Evolutionary conservation across 2,797 vertebrate species (phyloP).

Genomic region (Dermochelys coriacea): DNA sequence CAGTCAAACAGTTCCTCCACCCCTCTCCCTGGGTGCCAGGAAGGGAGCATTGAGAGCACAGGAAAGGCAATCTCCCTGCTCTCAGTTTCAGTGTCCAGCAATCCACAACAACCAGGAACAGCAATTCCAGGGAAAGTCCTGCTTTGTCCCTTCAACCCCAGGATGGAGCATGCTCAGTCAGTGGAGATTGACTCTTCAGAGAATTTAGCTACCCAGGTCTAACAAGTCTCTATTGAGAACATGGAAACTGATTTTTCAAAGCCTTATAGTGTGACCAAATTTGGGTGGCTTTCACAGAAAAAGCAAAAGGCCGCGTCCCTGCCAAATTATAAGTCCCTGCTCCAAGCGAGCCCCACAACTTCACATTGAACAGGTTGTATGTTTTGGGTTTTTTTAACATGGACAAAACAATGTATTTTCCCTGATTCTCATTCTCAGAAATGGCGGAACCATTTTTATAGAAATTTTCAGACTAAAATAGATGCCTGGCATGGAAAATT

Average conservation of each 20-base stretch:
- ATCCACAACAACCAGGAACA: not conserved
- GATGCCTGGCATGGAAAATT: not conserved
- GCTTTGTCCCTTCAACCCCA: not conserved
- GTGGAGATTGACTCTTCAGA: not conserved
- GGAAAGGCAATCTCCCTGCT: not conserved
- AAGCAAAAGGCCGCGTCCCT: not conserved
- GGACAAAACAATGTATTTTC: not conserved
- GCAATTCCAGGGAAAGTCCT: not conserved
- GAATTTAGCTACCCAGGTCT: not conserved
- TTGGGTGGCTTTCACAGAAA: not conserved
- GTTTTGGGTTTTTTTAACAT: not conserved
- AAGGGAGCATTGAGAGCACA: not conserved
- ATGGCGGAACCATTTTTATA: not conserved
- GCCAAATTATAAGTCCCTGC: not conserved
- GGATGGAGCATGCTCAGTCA: not conserved
- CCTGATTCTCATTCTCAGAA: not conserved
- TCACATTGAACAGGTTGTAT: not conserved
- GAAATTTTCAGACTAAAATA: not conserved
- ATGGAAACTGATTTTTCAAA: not conserved
- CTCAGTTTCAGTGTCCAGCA: not conserved
- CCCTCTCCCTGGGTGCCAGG: not conserved
- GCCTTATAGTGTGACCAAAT: not conserved
- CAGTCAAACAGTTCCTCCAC: not conserved
- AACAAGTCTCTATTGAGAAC: not conserved
- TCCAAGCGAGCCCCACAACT: not conserved